Percentiles rank a stretch among this genome's conserved stretches.
Evolutionary conservation across 2,113 vertebrate species (phyloP).

Genomic region (Phaetusa simplex): DNA sequence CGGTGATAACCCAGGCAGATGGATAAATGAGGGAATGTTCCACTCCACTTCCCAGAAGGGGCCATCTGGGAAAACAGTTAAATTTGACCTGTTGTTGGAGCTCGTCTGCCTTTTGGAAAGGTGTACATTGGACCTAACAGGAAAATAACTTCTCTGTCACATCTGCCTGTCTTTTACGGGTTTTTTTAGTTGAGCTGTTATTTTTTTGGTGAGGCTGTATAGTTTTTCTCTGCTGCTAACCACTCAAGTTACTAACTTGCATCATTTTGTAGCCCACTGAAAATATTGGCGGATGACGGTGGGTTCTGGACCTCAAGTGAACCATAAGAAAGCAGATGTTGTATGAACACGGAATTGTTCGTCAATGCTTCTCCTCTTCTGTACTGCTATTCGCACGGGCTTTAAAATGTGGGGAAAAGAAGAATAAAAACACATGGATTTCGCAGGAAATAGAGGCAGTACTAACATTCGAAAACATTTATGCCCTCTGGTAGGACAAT

Average conservation of each 20-base stretch:
- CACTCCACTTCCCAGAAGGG: slow-evolving; percentile 51
- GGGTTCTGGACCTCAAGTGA: slow-evolving; percentile 42
- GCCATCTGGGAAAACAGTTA: slow-evolving; percentile 50
- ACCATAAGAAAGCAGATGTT: slow-evolving; percentile 46
- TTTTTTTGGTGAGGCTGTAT: background rate
- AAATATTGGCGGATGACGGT: slow-evolving; percentile 47
- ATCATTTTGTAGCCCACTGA: slow-evolving; percentile 56
- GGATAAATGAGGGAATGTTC: slow-evolving; percentile 44
- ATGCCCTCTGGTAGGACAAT: slow-evolving; percentile 37
- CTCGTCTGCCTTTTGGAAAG: slow-evolving; percentile 46
- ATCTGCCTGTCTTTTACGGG: background rate
- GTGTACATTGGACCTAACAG: slow-evolving; percentile 17
- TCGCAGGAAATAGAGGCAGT: slow-evolving; percentile 52
- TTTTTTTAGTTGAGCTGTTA: background rate
- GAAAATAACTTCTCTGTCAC: slow-evolving; percentile 23
- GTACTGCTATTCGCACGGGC: background rate
- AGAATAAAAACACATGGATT: slow-evolving; percentile 53
- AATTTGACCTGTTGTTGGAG: slow-evolving; percentile 47
- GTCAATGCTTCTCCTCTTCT: slow-evolving; percentile 15
- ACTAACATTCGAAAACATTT: slow-evolving; percentile 26
- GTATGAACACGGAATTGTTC: slow-evolving; percentile 29
- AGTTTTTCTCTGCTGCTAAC: slow-evolving; percentile 31
- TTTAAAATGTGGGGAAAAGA: slow-evolving; percentile 29
- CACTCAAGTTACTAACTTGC: slow-evolving; percentile 41
- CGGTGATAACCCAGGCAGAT: slow-evolving; percentile 6